These are phyloP conservation scores for Drosophila mojavensis DNA, from an alignment of 1,140 invertebrate species.

Conservation along the genomic window DNA sequence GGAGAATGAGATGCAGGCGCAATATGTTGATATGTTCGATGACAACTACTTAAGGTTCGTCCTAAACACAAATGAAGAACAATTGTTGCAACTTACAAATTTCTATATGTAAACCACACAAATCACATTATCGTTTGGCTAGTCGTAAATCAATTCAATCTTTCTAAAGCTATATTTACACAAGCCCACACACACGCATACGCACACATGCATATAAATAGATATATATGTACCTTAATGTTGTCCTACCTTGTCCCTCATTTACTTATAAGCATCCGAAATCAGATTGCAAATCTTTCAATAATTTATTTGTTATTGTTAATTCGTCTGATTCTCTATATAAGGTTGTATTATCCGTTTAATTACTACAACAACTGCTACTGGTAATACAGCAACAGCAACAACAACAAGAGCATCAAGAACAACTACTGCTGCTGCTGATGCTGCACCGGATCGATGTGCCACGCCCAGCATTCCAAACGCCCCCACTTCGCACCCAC, in stretches of 20 bases:
- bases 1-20: constrained; percentile 74
- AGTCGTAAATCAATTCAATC: constrained; percentile 10
- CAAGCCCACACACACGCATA: too few species aligned
- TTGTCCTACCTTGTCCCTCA: not conserved
- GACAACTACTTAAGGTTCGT: constrained; percentile 84
- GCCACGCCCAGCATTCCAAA: not conserved
- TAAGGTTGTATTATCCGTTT: constrained; percentile 84
- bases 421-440: constrained; percentile 16
- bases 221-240: not conserved
- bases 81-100: constrained; percentile 69
- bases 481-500: not conserved
- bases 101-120: constrained; percentile 66
- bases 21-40: constrained; percentile 77
- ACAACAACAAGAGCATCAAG: constrained; percentile 11
- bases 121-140: constrained; percentile 2
- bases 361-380: constrained; percentile 84
- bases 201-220: not conserved
- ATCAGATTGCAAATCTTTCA: constrained; percentile 4
- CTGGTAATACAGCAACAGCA: constrained; percentile 60
- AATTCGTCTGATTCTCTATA: constrained; percentile 69
- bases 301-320: constrained; percentile 55
- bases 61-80: constrained; percentile 75
- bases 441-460: constrained; percentile 18
- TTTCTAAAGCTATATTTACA: constrained; percentile 4
- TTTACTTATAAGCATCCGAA: constrained; percentile 1